Base-by-base conservation (phyloP, 2,113 vertebrate genomes). In the Oxyura jamaicensis region DNA sequence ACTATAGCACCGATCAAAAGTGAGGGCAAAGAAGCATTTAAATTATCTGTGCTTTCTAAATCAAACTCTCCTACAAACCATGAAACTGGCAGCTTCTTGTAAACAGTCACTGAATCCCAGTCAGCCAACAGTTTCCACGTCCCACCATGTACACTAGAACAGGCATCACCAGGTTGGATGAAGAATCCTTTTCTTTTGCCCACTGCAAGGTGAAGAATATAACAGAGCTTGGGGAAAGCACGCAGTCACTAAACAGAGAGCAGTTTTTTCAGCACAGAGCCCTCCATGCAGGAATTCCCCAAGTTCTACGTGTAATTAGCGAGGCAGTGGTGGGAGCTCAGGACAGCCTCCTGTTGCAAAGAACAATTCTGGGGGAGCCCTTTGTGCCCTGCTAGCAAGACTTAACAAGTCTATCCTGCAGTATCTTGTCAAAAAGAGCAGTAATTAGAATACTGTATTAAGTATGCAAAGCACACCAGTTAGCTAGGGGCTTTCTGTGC, bases 231-330 rank as follows among this genome's bases (percentile, higher is more conserved):
- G 3, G 0, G 22, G 39, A 84, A 62, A 76, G 10, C 33, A 55
- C 28, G n/a, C 2, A 36, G 50, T 36, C 33, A 22, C 55, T 60
- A 29, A 39, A 50, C 10, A 44, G 13, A 69, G 4, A 2, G 22
- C 20, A 76, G 67, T 33, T 74, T 33, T 55, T 42, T n/a, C 11
- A 59, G 6, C 36, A 22, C 2, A 39, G 41, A 85, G 4, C 18
- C 29, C 22, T 8, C 4, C 0, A 10, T 67, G 55, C 56, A 81
- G 14, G 18, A 96, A 88, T 63, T 83, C 33, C 25, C 13, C 31
- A n/a, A 78, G 39, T 21, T n/a, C n/a, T 18, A 25, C 18, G 39
- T 2, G 0, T 41, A 77, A 52, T 0, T 36, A 29, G 35, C 33
- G 79, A 72, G 23, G n/a, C 6, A 22, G 1, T 2, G 10, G 3